Percentiles rank a stretch among this genome's conserved stretches.
These are phyloP conservation scores for Ypsolopha scabrella DNA, from an alignment of 2,888 invertebrate species.

Conservation along the genomic window DNA sequence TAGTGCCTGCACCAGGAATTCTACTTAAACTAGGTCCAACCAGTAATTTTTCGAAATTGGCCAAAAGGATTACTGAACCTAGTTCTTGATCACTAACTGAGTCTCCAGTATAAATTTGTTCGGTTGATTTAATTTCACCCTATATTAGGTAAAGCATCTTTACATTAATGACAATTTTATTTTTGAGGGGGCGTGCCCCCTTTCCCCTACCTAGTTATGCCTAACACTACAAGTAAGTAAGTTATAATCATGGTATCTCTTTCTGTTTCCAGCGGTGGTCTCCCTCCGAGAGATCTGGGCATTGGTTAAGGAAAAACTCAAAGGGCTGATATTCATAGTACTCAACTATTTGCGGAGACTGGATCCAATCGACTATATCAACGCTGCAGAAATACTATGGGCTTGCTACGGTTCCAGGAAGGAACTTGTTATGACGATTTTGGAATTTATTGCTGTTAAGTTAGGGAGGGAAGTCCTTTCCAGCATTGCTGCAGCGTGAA, in stretches of 20 bases:
- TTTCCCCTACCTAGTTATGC: too few relatives aligned
- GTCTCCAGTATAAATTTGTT: too few relatives aligned
- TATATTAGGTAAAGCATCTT: too few relatives aligned
- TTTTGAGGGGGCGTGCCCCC: too few relatives aligned
- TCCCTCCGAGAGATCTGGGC: conserved; percentile 46
- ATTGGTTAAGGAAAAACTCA: conserved; percentile 30
- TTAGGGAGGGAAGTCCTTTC: conserved; percentile 38
- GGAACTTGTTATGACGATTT: conserved; percentile 39
- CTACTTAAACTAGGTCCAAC: too few relatives aligned
- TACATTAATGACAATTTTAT: too few relatives aligned
- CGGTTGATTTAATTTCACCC: too few relatives aligned
- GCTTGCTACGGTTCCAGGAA: conserved; percentile 25
- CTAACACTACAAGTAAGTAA: too few relatives aligned
- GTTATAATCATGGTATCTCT: background rate
- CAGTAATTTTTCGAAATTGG: too few relatives aligned
- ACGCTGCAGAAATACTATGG: conserved; percentile 39
- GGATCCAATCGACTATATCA: conserved; percentile 31
- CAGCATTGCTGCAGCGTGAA: conserved; percentile 25
- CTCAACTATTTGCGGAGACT: conserved; percentile 40
- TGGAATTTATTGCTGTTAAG: conserved; percentile 42
- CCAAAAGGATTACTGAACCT: too few relatives aligned
- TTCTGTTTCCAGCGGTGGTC: conserved; percentile 30
- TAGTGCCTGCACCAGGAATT: too few relatives aligned
- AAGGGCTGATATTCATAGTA: conserved; percentile 40
- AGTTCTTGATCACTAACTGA: too few relatives aligned